phyloP scores from a whole-genome alignment of 2,888 invertebrate genomes.

The Tetropium fuscum region DNA sequence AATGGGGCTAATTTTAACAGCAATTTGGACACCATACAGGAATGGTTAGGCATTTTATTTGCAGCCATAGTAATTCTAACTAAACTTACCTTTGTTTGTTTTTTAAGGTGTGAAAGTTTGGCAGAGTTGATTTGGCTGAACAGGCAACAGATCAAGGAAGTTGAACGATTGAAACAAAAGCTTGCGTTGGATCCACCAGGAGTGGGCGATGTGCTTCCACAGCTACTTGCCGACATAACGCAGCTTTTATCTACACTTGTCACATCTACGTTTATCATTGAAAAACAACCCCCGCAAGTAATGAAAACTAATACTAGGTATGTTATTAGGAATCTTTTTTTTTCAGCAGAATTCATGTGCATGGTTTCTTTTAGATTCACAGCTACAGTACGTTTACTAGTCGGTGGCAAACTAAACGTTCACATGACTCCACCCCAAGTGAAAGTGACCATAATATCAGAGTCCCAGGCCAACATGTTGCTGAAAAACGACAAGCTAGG shows the following conservation, averaged over 20 bases:
- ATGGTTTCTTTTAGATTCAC: conserved; percentile 77
- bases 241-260: conserved; percentile 82
- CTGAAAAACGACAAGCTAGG: conserved; percentile 84
- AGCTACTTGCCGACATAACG: conserved; percentile 76
- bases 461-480: conserved; percentile 84
- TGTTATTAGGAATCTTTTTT: conserved; percentile 33
- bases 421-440: conserved; percentile 93
- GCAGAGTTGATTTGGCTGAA: conserved; percentile 90
- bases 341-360: conserved; percentile 75
- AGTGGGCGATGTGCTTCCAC: conserved; percentile 73
- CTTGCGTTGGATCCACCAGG: conserved; percentile 71
- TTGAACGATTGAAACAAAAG: conserved; percentile 74
- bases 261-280: conserved; percentile 95
- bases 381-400: conserved; percentile 90
- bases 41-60: conserved; percentile 78
- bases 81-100: conserved; percentile 3
- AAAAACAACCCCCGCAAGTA: conserved; percentile 97
- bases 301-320: conserved; percentile 95
- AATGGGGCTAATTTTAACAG: conserved; percentile 90
- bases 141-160: conserved; percentile 83
- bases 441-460: conserved; percentile 80
- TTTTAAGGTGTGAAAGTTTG: conserved; percentile 79
- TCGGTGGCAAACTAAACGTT: conserved; percentile 93
- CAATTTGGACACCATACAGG: conserved; percentile 90
- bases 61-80: not conserved